phyloP scores from a whole-genome alignment of 2,113 vertebrate species.

The Noturus placidus region DNA sequence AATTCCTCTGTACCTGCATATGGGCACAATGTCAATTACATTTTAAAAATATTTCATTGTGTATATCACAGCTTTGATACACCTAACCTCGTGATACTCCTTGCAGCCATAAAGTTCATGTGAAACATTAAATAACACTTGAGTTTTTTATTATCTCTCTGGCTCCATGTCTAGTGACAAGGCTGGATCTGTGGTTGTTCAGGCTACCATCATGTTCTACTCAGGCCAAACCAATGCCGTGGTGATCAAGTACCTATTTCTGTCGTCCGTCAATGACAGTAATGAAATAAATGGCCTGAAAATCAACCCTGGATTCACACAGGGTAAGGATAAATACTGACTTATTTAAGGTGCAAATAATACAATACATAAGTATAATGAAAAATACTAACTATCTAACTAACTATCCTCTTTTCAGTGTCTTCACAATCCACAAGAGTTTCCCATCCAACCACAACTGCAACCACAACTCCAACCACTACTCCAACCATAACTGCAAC shows the following conservation, averaged over 20 bases:
- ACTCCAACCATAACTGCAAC: background rate
- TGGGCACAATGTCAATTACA: too few species aligned
- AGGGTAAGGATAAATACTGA: constrained; percentile 39
- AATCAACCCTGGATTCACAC: constrained; percentile 44
- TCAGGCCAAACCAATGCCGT: accelerated
- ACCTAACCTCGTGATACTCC: background rate
- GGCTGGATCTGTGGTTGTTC: constrained; percentile 55
- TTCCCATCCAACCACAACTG: background rate
- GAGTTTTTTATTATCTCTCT: background rate
- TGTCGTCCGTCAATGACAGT: accelerated
- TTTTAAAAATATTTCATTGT: too few species aligned
- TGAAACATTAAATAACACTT: background rate
- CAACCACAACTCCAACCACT: background rate
- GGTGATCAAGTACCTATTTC: background rate
- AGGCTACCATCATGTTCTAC: constrained; percentile 46
- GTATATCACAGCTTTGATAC: background rate
- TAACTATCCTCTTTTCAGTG: background rate
- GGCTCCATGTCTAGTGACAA: constrained; percentile 43
- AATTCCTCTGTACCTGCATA: too few species aligned
- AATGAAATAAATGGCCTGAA: background rate
- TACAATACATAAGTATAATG: background rate
- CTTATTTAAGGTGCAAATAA: background rate
- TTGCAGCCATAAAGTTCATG: background rate
- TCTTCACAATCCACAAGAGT: too few species aligned
- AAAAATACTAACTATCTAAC: background rate